These are phyloP conservation scores for Montipora capricornis DNA, from an alignment of 64 coral and sea anemone species.

Conservation along the genomic window DNA sequence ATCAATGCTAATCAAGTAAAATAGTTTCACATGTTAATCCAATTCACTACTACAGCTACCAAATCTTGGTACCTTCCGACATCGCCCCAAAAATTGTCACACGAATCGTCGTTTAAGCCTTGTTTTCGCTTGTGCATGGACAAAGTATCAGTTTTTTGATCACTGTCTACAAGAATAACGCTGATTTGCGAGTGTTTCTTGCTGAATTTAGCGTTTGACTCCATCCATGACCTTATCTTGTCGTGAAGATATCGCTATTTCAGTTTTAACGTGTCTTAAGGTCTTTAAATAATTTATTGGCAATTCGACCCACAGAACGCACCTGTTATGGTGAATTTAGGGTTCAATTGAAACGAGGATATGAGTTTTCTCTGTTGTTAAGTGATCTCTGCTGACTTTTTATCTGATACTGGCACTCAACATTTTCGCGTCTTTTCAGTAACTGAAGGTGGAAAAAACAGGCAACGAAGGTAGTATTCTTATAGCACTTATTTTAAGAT, in stretches of 20 bases:
- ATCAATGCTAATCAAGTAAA: too few relatives aligned
- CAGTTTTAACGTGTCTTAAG: neutral
- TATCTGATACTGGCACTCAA: neutral
- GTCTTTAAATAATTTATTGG: slow-evolving; percentile 22
- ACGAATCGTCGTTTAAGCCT: neutral
- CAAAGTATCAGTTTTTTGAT: neutral
- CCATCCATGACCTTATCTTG: slow-evolving; percentile 21
- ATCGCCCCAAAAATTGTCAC: neutral
- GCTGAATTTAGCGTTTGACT: slow-evolving; percentile 21
- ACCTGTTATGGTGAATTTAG: slow-evolving; percentile 31
- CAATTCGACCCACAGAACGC: slow-evolving; percentile 1
- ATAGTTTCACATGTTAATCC: too few relatives aligned
- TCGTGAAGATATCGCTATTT: slow-evolving; percentile 29
- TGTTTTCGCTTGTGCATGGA: too few relatives aligned
- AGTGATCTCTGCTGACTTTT: neutral
- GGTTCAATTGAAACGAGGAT: neutral
- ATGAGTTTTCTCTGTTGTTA: neutral
- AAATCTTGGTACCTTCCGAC: too few relatives aligned
- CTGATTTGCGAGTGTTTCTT: neutral
- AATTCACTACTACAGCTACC: too few relatives aligned
- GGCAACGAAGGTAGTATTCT: neutral
- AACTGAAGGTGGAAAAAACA: neutral
- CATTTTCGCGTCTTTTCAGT: neutral
- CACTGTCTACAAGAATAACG: neutral
- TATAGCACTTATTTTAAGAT: neutral